Conservation (phyloP, 2,888 invertebrate species). For the Scaptomyza caliginosa region DNA sequence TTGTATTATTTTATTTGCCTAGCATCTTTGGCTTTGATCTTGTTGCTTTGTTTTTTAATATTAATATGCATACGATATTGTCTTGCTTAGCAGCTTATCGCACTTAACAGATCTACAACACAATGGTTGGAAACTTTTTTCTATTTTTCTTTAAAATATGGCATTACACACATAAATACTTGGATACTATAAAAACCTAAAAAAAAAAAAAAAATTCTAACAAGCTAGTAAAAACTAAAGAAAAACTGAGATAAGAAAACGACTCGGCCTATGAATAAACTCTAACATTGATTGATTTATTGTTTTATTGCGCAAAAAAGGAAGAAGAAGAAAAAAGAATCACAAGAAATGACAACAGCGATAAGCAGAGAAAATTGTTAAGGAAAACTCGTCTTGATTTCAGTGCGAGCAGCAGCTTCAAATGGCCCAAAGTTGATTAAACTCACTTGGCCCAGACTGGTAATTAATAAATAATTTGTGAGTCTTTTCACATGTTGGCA, state of each 20-base stretch:
- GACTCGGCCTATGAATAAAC: constrained; percentile 32
- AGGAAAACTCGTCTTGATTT: constrained; percentile 15
- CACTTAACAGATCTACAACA: constrained; percentile 61
- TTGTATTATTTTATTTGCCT: constrained; percentile 38
- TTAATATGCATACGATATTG: constrained; percentile 47
- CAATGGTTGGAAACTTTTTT: constrained; percentile 22
- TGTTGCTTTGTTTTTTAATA: constrained; percentile 29
- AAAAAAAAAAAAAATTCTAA: constrained; percentile 42
- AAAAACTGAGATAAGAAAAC: constrained; percentile 58
- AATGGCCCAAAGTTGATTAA: constrained; percentile 28
- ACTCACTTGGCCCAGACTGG: constrained; percentile 26
- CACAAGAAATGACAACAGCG: constrained; percentile 52
- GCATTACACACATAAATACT: constrained; percentile 43
- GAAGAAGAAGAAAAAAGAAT: constrained; percentile 24
- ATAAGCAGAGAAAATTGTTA: constrained; percentile 55
- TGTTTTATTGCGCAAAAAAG: constrained; percentile 70
- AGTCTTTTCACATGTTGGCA: constrained; percentile 61
- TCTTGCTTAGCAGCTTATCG: constrained; percentile 49
- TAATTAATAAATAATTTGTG: constrained; percentile 78
- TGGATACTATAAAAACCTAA: constrained; percentile 16
- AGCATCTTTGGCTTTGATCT: constrained; percentile 58
- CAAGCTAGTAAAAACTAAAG: constrained; percentile 65
- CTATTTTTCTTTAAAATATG: constrained; percentile 17
- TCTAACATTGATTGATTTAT: constrained; percentile 72
- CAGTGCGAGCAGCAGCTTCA: constrained; percentile 38